phyloP scores from a whole-genome alignment of 2,113 vertebrate genomes.

The Pseudopodoces humilis region DNA sequence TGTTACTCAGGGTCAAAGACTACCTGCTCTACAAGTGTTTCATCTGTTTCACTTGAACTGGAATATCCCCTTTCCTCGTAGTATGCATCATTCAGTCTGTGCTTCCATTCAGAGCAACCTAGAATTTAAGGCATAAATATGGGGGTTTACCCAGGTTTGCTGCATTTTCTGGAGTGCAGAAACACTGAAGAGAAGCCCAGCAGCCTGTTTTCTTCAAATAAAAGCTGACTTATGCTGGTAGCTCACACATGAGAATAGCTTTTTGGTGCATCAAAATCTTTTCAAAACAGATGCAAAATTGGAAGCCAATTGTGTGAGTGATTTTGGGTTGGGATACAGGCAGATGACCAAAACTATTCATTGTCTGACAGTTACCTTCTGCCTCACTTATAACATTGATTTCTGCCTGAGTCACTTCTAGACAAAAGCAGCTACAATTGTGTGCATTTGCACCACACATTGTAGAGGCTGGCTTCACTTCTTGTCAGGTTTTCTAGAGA shows the following conservation, averaged over 20 bases:
- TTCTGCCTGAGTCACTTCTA: slow-evolving; percentile 7
- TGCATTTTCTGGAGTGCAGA: background rate
- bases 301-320: background rate
- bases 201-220: background rate
- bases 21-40: background rate
- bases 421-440: background rate
- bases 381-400: background rate
- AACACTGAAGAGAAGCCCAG: background rate
- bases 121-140: background rate
- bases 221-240: background rate
- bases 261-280: background rate
- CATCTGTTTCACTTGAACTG: fast-evolving
- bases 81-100: background rate
- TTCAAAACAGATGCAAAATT: background rate
- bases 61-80: background rate
- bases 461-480: background rate
- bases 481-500: background rate
- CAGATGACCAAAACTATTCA: background rate
- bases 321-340: background rate
- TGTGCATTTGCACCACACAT: background rate
- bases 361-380: background rate
- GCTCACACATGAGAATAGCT: background rate
- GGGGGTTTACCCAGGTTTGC: background rate
- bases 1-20: background rate
- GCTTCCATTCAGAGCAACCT: background rate